Percentiles rank a stretch among this genome's conserved stretches.
Evolutionary conservation across 2,888 invertebrate genomes (phyloP).

Genomic region (Macrophya annulata): DNA sequence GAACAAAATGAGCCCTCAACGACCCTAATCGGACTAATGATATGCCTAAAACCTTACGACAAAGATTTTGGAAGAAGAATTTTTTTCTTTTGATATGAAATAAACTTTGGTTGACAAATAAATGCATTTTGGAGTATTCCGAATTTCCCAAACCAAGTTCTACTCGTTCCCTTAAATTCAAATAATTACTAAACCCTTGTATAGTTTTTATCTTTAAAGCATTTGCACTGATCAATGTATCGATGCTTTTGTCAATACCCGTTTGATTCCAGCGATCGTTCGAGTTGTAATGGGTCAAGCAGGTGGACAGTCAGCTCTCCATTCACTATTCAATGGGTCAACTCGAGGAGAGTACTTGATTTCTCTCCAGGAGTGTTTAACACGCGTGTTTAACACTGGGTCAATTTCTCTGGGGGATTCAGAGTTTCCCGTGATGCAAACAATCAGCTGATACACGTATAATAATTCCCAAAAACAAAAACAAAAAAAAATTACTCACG

Average conservation of each 20-base stretch:
- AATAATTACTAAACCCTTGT: not conserved
- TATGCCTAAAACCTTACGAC: too few relatives aligned
- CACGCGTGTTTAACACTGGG: not conserved
- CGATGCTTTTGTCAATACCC: slow-evolving; percentile 1
- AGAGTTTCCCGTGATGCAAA: not conserved
- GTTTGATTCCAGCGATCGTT: not conserved
- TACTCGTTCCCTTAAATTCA: not conserved
- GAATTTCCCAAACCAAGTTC: too few relatives aligned
- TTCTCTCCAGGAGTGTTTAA: not conserved
- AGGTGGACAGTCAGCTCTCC: not conserved
- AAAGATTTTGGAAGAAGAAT: too few relatives aligned
- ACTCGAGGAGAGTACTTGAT: slow-evolving; percentile 2
- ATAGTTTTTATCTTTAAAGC: not conserved
- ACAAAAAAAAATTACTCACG: too few relatives aligned
- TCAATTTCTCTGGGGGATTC: not conserved
- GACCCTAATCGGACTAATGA: too few relatives aligned
- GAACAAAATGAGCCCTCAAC: too few relatives aligned
- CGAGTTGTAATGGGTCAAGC: not conserved
- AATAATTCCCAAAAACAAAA: too few relatives aligned
- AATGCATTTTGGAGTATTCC: too few relatives aligned
- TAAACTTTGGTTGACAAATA: too few relatives aligned
- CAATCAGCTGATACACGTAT: not conserved
- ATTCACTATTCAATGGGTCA: not conserved
- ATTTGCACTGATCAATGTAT: not conserved
- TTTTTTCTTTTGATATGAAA: too few relatives aligned